Base-by-base conservation (phyloP, 2,888 invertebrate species). In the Melieria omissa region DNA sequence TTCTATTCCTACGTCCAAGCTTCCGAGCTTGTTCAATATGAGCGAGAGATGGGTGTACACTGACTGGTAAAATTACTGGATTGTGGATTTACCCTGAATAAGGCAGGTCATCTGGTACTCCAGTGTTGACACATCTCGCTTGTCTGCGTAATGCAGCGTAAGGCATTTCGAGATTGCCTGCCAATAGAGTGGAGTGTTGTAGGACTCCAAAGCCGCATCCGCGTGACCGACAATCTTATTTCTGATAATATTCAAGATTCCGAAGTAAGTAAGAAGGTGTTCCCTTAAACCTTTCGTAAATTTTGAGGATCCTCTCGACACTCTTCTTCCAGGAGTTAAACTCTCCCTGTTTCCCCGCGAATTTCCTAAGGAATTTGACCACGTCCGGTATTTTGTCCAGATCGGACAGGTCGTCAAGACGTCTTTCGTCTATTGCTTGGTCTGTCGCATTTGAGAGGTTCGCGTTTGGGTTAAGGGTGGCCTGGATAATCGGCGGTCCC, bases 101-200 rank as follows among this genome's bases (percentile, higher is more conserved):
- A n/a, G n/a, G n/a, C n/a, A n/a, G n/a, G n/a, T n/a, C n/a, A n/a
- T n/a, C n/a, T n/a, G n/a, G n/a, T 16, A 2, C 16, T 16, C 16
- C 16, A 16, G 16, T 2, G 66, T 45, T 9, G 66, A 61, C 9
- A 71, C 10, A 55, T 71, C 66, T 10, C 66, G 63, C 44, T 71
- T 71, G 46, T 71, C 71, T 9, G 60, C 65, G 54, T 65, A 71
- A 54, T 71, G 52, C 9, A 16, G 58, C 44, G 58, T 3, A 10
- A 66, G 46, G 16, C 66, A 66, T 12, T 57, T n/a, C 45, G 46
- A 5, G 14, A 66, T 66, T 8, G 57, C 42, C 57, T 45, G 7
- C 67, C 66, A 73, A 44, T 73, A 41, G n/a, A 70, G 65, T 16
- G 72, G 72, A 8, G 70, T 65, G 10, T 61, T 73, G 9, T 65